Base-by-base conservation (phyloP, 2,797 vertebrate genomes). In the Myoxocephalus aenaeus region DNA sequence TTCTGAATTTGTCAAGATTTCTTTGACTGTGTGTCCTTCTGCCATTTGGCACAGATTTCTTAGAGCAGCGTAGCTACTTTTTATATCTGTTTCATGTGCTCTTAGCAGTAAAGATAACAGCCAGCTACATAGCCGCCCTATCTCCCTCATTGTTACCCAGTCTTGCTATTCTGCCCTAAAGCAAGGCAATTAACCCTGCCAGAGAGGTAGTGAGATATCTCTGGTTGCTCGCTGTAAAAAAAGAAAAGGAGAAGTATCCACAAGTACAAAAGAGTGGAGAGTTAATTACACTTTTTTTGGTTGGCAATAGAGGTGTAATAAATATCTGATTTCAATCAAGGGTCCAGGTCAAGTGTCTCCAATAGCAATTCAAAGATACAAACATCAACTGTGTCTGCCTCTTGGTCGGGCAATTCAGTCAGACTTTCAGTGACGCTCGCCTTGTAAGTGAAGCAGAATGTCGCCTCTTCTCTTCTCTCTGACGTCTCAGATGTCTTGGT, bases 121-220 rank as follows among this genome's bases (percentile, higher is more conserved):
- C 65, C 87, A 77, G 75, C 73, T 67, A 79, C 74, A 74, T 63
- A 82, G 69, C 73, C 63, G 32, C 70, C 36, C 79, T 65, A 70
- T 85, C 78, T 81, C 70, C 76, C 44, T 84, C 82, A 85, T 65
- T 89, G 80, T 86, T 71, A 69, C 54, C 32, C 68, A 64, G 76
- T 74, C 57, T 64, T 81, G 54, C 83, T 82, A 81, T 86, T 86
- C 64, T 84, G 82, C 81, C 78, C 70, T 27, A 70, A 87, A 84
- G 76, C 82, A 65, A 90, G 78, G 76, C 78, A 90, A 86, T 92
- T 91, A 89, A 90, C 84, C 86, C 80, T 84, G 77, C 77, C 79
- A 87, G 50, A 74, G 75, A 76, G 76, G 73, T 83, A 76, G 73
- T 67, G 59, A 79, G 87, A 90, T 88, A 86, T 65, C 67, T 51